These are phyloP conservation scores for Zaprionus vittiger DNA, from an alignment of 1,140 invertebrate species.

Conservation along the genomic window DNA sequence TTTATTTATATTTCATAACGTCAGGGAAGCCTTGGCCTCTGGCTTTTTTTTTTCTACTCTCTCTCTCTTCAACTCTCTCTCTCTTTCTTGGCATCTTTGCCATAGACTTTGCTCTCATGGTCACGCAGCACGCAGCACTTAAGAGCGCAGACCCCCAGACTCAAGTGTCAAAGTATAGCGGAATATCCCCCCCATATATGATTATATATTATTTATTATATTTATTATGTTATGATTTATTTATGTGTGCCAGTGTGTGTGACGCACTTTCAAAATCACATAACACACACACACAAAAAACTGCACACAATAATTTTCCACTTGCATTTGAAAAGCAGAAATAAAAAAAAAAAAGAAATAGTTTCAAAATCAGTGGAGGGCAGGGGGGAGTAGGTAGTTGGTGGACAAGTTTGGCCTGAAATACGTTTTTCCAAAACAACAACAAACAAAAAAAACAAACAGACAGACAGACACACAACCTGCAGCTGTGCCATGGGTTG, in stretches of 20 bases:
- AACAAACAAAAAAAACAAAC: conserved; percentile 32
- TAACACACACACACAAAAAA: conserved; percentile 36
- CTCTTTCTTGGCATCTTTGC: conserved; percentile 14
- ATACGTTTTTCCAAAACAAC: conserved; percentile 37
- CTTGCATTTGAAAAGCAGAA: conserved; percentile 31
- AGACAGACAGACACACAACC: conserved; percentile 16
- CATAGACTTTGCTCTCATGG: conserved; percentile 43
- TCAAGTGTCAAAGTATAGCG: conserved; percentile 62
- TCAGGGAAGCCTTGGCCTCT: conserved; percentile 30
- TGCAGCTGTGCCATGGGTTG: conserved; percentile 9
- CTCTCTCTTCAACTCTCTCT: background rate
- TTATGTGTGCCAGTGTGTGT: conserved; percentile 10
- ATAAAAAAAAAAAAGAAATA: conserved; percentile 1
- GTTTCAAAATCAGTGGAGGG: conserved; percentile 56
- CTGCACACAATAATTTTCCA: conserved; percentile 35
- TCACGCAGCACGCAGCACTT: conserved; percentile 36
- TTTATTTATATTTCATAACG: conserved; percentile 57
- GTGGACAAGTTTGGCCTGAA: conserved; percentile 68
- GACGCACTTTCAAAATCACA: conserved; percentile 69
- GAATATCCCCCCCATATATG: conserved; percentile 17
- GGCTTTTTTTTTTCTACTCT: background rate
- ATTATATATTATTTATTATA: background rate
- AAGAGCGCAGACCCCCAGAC: conserved; percentile 19
- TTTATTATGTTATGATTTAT: conserved; percentile 71
- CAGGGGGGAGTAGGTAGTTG: background rate